phyloP scores from a whole-genome alignment of 2,113 vertebrate species.

The Buteo buteo region DNA sequence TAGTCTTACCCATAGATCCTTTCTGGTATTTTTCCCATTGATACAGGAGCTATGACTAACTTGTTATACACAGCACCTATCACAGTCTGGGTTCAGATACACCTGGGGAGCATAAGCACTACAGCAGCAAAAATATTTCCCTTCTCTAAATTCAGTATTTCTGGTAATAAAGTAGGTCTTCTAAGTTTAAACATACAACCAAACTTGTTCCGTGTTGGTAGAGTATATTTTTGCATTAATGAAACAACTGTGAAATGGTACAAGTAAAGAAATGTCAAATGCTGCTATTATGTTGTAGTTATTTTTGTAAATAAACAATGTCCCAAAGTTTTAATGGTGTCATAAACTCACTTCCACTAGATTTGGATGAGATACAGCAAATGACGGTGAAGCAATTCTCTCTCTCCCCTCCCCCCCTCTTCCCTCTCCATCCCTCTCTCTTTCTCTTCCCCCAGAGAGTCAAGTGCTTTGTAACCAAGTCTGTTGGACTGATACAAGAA shows the following conservation, averaged over 20 bases:
- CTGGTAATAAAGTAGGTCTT: neutral
- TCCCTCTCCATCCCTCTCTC: neutral
- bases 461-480: neutral
- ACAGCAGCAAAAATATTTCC: neutral
- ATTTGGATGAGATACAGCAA: neutral
- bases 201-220: neutral
- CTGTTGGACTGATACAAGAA: neutral
- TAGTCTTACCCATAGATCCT: neutral
- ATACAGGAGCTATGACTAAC: neutral
- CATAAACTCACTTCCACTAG: neutral
- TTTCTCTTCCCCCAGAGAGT: neutral
- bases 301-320: constrained; percentile 65
- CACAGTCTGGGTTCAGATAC: neutral
- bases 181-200: neutral
- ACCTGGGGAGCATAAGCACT: neutral
- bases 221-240: constrained; percentile 41
- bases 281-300: constrained; percentile 22
- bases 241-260: constrained; percentile 8
- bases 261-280: constrained; percentile 20
- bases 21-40: neutral
- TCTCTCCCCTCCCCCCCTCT: too few relatives aligned
- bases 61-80: neutral
- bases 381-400: neutral
- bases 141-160: neutral
- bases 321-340: neutral